A percentile compares a stretch with the other conserved stretches of the same genome.
phyloP scores from a whole-genome alignment of 2,888 invertebrate genomes.

The Notodonta dromedarius region DNA sequence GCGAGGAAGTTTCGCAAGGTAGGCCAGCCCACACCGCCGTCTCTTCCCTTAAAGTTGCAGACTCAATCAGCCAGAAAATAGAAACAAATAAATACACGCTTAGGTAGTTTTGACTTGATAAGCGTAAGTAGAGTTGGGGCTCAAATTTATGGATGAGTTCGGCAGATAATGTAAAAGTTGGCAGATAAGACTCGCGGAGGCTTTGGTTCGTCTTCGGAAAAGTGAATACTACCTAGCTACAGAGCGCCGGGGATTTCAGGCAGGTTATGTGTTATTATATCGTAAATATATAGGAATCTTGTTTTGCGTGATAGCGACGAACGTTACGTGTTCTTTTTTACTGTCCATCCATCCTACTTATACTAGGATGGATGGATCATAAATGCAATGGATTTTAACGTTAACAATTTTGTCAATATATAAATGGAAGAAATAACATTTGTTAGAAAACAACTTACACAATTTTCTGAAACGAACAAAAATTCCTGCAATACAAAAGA shows the following conservation, averaged over 20 bases:
- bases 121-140: constrained; percentile 71
- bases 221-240: constrained; percentile 57
- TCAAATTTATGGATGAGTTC: constrained; percentile 75
- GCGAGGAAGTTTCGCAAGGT: constrained; percentile 70
- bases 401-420: too few species aligned
- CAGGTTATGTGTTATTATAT: constrained; percentile 48
- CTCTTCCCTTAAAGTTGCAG: constrained; percentile 65
- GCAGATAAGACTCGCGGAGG: constrained; percentile 71
- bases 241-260: constrained; percentile 47
- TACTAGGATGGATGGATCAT: too few species aligned
- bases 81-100: constrained; percentile 80
- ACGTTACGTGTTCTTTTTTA: too few species aligned
- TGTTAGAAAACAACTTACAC: neutral
- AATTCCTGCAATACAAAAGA: neutral
- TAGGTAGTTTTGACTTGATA: constrained; percentile 80
- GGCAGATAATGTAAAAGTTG: constrained; percentile 79
- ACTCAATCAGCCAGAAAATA: constrained; percentile 79
- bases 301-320: neutral
- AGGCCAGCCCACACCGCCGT: constrained; percentile 63
- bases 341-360: too few species aligned
- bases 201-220: constrained; percentile 54
- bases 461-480: neutral
- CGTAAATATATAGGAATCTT: neutral
- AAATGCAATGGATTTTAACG: too few species aligned
- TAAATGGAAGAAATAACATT: too few species aligned